Evolutionary conservation across 2,113 vertebrate species (phyloP), one percentile per base, ranked within the genome.

Genomic region (Pantherophis guttatus): DNA sequence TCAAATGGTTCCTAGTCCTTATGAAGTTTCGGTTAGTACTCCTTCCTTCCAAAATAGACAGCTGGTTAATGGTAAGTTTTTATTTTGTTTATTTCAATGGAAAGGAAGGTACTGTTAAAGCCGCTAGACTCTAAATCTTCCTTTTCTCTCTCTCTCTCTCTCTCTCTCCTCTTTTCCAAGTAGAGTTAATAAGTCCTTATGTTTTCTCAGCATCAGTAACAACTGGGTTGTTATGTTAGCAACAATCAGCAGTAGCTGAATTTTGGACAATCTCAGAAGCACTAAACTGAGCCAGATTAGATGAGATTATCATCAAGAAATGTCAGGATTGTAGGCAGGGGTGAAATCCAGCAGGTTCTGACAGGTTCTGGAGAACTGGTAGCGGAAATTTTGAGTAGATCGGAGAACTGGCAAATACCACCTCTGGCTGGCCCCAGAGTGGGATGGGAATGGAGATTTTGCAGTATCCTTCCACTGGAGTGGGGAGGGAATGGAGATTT

Each of bases 21-120:
- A 96, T 91, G 92, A 94, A 85, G 52, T 96, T 90, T 54, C 87
- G 9, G 65, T 89, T 39, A 92, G 91, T 87, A 91, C 53, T 85
- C 94, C 23, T 15, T 91, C 91, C 17, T 95, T 95, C 39, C 65
- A 90, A 50, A 87, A 65, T 0, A 95, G 96, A 6, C 58, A 92
- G 90, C 89, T 87, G 0, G 29, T 95, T 91, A 91, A 90, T 93
- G 88, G 96, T 96, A 94, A 94, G 52, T 90, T 29, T n/a, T 13
- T 2, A 3, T 87, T 33, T 88, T 59, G 26, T 23, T 90, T 9
- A 24, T 8, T 92, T 88, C 10, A 19, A 17, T 26, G 33, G 39
- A 92, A 53, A 55, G 23, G 24, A 52, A 91, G 50, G 39, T 81
- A 39, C 26, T 21, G 15, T 89, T 29, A 19, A 33, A 19, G 15